A percentile compares a stretch with the other conserved stretches of the same genome.
Conservation (phyloP, 2,888 invertebrate species). For the Lagria hirta region DNA sequence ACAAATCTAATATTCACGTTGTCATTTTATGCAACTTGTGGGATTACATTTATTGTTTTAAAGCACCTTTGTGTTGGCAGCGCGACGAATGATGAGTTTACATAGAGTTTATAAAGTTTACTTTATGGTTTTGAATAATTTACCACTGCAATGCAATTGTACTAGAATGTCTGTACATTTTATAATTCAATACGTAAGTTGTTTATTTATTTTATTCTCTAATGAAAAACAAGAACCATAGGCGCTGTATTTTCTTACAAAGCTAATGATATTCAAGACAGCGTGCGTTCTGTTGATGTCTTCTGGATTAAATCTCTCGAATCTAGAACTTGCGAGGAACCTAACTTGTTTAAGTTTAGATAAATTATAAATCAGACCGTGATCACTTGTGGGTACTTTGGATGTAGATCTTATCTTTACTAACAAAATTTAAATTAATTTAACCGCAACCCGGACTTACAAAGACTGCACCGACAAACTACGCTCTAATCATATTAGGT, state of each 20-base stretch:
- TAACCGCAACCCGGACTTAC: slow-evolving; percentile 17
- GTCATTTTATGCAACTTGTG: slow-evolving; percentile 13
- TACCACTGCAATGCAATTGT: too few species aligned
- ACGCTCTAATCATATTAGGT: slow-evolving; percentile 12
- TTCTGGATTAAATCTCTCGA: slow-evolving; percentile 30
- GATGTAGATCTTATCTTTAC: slow-evolving; percentile 32
- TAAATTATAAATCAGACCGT: slow-evolving; percentile 36
- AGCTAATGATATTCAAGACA: slow-evolving; percentile 31
- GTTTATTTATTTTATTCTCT: too few species aligned
- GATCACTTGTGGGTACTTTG: slow-evolving; percentile 33
- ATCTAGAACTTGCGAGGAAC: slow-evolving; percentile 25
- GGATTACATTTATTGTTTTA: slow-evolving; percentile 22
- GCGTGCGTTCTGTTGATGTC: slow-evolving; percentile 30
- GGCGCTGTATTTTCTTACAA: slow-evolving; percentile 23
- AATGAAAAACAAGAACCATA: slow-evolving; percentile 26
- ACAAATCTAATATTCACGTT: too few species aligned
- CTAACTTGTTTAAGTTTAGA: slow-evolving; percentile 33
- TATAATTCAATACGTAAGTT: too few species aligned
- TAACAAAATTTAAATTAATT: slow-evolving; percentile 34
- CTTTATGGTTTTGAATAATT: too few species aligned
- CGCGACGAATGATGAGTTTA: slow-evolving; percentile 16
- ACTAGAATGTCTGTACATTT: too few species aligned
- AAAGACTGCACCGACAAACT: slow-evolving; percentile 18
- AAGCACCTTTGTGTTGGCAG: slow-evolving; percentile 15
- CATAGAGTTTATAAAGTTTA: slow-evolving; percentile 18